Conservation (phyloP, 2,888 invertebrate genomes). For the Pristionchus arcanus region DNA sequence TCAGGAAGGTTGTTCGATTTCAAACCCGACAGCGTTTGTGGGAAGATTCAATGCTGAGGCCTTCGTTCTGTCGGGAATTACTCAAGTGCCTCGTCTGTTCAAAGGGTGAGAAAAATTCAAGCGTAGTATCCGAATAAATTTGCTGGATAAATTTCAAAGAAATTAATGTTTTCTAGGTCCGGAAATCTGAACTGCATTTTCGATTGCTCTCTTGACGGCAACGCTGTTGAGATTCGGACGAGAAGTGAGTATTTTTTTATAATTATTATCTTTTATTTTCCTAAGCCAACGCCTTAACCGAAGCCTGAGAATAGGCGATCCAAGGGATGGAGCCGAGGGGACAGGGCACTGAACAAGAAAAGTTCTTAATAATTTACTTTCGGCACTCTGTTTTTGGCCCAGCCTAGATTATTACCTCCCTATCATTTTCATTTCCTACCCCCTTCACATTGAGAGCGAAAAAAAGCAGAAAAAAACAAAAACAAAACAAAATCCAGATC, state of each 20-base stretch:
- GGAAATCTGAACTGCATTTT: not conserved
- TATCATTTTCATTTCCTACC: no score
- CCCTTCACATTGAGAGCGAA: no score
- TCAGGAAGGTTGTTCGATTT: not conserved
- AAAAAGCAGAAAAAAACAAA: no score
- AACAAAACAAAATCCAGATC: not conserved
- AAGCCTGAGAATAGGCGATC: no score
- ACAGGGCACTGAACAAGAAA: no score
- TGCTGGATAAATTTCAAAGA: not conserved
- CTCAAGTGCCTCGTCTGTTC: not conserved
- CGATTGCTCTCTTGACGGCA: not conserved
- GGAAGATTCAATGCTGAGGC: not conserved
- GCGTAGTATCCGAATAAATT: no score
- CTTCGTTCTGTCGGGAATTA: not conserved
- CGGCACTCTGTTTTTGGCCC: no score
- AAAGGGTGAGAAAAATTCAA: not conserved
- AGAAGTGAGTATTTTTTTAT: not conserved
- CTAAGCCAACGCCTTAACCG: no score
- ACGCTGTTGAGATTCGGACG: not conserved
- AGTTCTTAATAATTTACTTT: no score
- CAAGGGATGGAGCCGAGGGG: no score
- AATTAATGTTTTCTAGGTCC: not conserved
- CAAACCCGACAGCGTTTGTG: not conserved
- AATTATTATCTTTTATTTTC: no score
- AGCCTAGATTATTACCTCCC: no score